Conservation (phyloP, 1,140 invertebrate genomes). For the Achroia grisella region DNA sequence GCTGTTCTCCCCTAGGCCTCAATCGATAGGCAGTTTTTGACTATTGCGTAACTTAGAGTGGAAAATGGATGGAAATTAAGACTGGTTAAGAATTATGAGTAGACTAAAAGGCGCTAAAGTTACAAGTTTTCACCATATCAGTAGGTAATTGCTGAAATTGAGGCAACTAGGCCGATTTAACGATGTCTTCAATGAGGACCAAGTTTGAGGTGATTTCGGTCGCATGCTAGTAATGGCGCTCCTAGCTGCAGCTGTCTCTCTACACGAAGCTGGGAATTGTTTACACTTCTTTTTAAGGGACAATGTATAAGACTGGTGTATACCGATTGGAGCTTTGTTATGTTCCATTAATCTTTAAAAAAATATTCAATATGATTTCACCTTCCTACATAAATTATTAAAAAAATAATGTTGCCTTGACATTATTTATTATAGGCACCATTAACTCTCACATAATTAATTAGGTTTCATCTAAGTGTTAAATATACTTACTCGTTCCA, state of each 20-base stretch:
- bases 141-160: slow-evolving; percentile 35
- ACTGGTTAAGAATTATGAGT: slow-evolving; percentile 55
- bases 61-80: slow-evolving; percentile 47
- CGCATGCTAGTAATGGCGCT: slow-evolving; percentile 4
- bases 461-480: too few species aligned
- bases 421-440: slow-evolving; percentile 6
- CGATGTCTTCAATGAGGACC: slow-evolving; percentile 51
- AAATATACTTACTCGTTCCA: too few species aligned
- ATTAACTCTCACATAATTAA: slow-evolving; percentile 7
- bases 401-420: neutral
- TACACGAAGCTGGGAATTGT: slow-evolving; percentile 30
- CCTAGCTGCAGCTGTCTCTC: slow-evolving; percentile 8
- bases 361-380: slow-evolving; percentile 14
- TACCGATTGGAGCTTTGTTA: slow-evolving; percentile 14
- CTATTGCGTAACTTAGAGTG: slow-evolving; percentile 11
- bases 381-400: neutral
- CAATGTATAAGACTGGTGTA: slow-evolving; percentile 41
- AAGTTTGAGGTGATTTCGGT: slow-evolving; percentile 24
- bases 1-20: slow-evolving; percentile 40
- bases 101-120: slow-evolving; percentile 44
- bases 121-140: slow-evolving; percentile 60
- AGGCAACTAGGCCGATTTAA: slow-evolving; percentile 27
- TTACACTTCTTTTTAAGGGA: slow-evolving; percentile 30
- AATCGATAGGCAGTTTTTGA: slow-evolving; percentile 42
- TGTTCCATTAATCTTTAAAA: slow-evolving; percentile 12